phyloP scores from a whole-genome alignment of 2,113 vertebrate genomes.

The Scopus umbretta region DNA sequence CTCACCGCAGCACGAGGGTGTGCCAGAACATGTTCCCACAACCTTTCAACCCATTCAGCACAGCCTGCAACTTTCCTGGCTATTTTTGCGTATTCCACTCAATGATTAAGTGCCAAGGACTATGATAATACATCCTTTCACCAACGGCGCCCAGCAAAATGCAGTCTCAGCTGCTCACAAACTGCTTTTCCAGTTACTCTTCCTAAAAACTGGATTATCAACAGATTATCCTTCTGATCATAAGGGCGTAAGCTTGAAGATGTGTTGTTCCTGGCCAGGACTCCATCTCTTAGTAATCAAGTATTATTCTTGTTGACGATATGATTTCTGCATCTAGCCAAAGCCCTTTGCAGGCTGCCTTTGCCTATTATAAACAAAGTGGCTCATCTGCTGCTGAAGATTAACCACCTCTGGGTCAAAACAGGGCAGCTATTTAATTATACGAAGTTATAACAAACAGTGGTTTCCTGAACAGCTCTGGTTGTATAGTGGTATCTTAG shows the following conservation, averaged over 20 bases:
- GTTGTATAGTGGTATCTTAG: neutral
- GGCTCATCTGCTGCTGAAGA: neutral
- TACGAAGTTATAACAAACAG: neutral
- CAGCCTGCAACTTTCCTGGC: conserved; percentile 29
- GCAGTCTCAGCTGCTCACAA: neutral
- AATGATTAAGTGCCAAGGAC: conserved; percentile 3
- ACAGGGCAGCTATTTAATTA: neutral
- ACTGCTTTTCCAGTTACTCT: neutral
- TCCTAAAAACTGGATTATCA: neutral
- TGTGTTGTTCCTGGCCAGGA: neutral
- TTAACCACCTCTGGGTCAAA: neutral
- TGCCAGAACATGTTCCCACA: conserved; percentile 60
- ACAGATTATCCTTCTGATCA: conserved; percentile 9
- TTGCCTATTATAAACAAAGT: neutral
- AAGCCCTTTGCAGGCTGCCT: neutral
- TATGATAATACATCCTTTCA: conserved; percentile 33
- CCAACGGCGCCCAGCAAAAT: neutral
- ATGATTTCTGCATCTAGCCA: neutral
- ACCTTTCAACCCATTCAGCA: conserved; percentile 49
- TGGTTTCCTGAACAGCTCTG: neutral
- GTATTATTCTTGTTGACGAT: neutral
- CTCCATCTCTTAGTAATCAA: neutral
- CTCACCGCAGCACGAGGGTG: neutral
- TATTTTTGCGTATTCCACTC: conserved; percentile 33
- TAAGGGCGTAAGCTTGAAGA: neutral